Base-by-base conservation (phyloP, 64 coral and sea anemone genomes). In the Catalaphyllia jardinei region DNA sequence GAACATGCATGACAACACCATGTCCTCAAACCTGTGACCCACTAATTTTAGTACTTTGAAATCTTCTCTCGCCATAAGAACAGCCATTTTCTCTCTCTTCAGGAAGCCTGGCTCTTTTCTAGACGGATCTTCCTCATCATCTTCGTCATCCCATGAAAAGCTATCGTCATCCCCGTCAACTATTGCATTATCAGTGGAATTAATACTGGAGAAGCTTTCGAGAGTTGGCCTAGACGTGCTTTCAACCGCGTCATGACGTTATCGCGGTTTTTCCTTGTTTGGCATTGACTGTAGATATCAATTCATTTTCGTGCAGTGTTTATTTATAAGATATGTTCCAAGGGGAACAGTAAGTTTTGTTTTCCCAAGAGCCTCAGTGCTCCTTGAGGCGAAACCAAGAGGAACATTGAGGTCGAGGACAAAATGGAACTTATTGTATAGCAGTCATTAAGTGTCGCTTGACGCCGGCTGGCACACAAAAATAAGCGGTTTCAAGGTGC, bases 1-100 rank as follows among this genome's bases (percentile, higher is more conserved):
- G 29, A 60, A 88, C 39, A 72, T 88, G 8, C 86, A 88, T 11
- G 86, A 88, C 59, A 88, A 63, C 24, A 88, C 86, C 86, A 88
- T 75, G 22, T 88, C 86, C 13, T 88, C 27, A 88, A 88, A 88
- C 10, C 30, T 69, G 51, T 84, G 81, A 84, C 81, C 81, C 19
- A 84, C 3, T 33, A 24, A 22, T 22, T 31, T 69, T 14, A 84
- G 31, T 14, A 22, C 7, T 65, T 0, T 22, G 46, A 11, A 24
- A 22, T 84, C 9, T 71, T 84, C 31, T 19, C n/a, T 46, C 10
- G 81, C 81, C 81, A 84, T 84, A 39, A 84, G 22, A 39, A 69
- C 18, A 11, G 62, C 31, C 24, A 84, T 15, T 27, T 84, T 1
- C 35, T 84, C 81, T 4, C 63, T 84, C 39, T 71, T 69, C 12